phyloP scores from a whole-genome alignment of 2,113 vertebrate species.

The Lepus europaeus region DNA sequence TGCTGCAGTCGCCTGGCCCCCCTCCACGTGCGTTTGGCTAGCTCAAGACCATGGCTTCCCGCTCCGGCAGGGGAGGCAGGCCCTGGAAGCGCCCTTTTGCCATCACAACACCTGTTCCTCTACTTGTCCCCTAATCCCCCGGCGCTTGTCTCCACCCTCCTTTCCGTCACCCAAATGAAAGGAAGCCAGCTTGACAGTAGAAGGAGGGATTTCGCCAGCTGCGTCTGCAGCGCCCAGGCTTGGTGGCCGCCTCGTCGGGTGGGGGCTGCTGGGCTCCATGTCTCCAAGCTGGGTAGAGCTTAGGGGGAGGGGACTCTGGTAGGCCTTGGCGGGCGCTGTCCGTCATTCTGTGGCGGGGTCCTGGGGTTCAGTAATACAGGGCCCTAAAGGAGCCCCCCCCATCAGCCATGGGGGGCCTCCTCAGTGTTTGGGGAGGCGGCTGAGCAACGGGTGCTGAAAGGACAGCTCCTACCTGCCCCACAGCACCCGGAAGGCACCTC shows the following conservation, averaged over 20 bases:
- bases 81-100: constrained; percentile 45
- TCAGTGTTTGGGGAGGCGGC: constrained; percentile 66
- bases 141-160: constrained; percentile 55
- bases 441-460: constrained; percentile 84
- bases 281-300: constrained; percentile 32
- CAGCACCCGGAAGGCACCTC: constrained; percentile 66
- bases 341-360: background rate
- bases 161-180: constrained; percentile 63
- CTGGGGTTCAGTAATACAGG: background rate
- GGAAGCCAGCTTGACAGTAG: constrained; percentile 49
- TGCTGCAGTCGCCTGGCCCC: background rate
- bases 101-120: constrained; percentile 75
- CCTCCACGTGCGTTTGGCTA: background rate
- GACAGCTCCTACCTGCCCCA: constrained; percentile 85
- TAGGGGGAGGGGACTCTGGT: constrained; percentile 58
- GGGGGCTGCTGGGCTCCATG: constrained; percentile 70
- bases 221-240: constrained; percentile 65
- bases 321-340: constrained; percentile 33
- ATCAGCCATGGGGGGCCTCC: constrained; percentile 28
- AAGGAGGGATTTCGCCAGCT: constrained; percentile 76
- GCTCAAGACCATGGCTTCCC: background rate
- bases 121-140: constrained; percentile 69
- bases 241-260: constrained; percentile 55
- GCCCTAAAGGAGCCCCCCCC: background rate
- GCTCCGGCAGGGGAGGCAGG: background rate